A percentile compares a stretch with the other conserved stretches of the same genome.
Conservation (phyloP, 2,113 vertebrate species). For the Pachypanchax playfairii region DNA sequence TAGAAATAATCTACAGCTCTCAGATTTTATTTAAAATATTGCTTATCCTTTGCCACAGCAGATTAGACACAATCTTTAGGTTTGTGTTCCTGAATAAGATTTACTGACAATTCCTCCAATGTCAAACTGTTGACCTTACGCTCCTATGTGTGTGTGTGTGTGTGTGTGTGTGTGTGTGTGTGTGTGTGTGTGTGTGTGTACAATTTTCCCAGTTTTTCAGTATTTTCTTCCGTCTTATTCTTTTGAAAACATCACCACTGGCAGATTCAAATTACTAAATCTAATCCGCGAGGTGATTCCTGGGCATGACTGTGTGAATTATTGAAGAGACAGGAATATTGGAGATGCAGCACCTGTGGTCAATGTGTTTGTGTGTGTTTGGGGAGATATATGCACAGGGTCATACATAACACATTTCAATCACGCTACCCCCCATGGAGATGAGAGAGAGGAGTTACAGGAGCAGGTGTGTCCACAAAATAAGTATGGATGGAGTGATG, state of each 20-base stretch:
- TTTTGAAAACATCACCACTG: constrained; percentile 14
- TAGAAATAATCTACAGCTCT: not conserved
- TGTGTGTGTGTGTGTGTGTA: not conserved
- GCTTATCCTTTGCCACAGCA: constrained; percentile 42
- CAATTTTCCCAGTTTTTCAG: not conserved
- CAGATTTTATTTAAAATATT: constrained; percentile 13
- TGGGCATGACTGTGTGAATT: constrained; percentile 32
- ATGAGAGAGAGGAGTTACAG: constrained; percentile 34
- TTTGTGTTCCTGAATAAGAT: constrained; percentile 6
- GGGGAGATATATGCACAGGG: constrained; percentile 36
- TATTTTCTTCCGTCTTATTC: constrained; percentile 1
- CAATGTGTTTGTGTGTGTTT: constrained; percentile 29
- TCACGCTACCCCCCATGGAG: constrained; percentile 42
- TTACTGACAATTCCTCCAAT: constrained; percentile 17
- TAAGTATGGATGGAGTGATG: constrained; percentile 34
- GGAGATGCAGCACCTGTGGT: constrained; percentile 51
- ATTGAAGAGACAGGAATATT: constrained; percentile 35
- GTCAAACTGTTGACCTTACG: constrained; percentile 27
- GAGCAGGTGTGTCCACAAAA: constrained; percentile 53
- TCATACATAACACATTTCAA: constrained; percentile 66
- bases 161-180: not conserved
- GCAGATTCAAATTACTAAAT: constrained; percentile 29
- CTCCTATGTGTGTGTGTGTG: not conserved
- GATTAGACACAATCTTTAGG: constrained; percentile 11
- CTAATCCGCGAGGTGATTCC: constrained; percentile 32